Evolutionary conservation across 2,113 vertebrate species (phyloP).

Genomic region (Tetrax tetrax): DNA sequence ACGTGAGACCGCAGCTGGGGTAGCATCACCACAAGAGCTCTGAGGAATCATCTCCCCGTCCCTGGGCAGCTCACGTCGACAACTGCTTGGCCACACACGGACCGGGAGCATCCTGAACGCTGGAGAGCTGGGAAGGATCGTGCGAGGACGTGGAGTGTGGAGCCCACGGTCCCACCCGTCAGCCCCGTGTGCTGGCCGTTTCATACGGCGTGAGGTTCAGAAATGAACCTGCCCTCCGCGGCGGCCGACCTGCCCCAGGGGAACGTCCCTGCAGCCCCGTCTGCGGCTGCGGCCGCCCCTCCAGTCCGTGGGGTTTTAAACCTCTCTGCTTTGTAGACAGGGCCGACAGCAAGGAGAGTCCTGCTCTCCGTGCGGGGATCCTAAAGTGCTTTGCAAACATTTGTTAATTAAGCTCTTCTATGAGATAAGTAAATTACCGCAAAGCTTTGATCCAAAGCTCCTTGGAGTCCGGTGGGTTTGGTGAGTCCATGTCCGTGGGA

Average conservation of each 20-base stretch:
- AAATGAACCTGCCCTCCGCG: accelerated
- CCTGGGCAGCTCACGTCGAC: background rate
- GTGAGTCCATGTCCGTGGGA: background rate
- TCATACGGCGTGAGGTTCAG: accelerated
- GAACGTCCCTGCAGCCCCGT: accelerated
- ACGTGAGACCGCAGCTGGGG: background rate
- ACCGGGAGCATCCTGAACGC: background rate
- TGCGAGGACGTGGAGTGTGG: accelerated
- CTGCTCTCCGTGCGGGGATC: background rate
- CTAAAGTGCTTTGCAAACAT: conserved; percentile 46
- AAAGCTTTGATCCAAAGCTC: conserved; percentile 46
- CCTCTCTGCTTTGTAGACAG: background rate
- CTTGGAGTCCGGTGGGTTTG: conserved; percentile 9
- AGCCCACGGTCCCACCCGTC: accelerated
- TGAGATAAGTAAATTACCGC: conserved; percentile 28
- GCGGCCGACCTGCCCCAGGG: accelerated
- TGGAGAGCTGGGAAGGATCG: background rate
- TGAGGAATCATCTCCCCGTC: accelerated
- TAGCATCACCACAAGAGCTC: accelerated
- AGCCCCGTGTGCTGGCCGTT: accelerated
- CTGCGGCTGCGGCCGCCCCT: background rate
- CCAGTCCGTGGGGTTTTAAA: background rate
- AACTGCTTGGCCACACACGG: accelerated
- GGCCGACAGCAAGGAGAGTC: background rate
- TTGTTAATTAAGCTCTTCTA: conserved; percentile 56